Conservation (phyloP, 1,140 invertebrate genomes). For the Kradibia gibbosae region DNA sequence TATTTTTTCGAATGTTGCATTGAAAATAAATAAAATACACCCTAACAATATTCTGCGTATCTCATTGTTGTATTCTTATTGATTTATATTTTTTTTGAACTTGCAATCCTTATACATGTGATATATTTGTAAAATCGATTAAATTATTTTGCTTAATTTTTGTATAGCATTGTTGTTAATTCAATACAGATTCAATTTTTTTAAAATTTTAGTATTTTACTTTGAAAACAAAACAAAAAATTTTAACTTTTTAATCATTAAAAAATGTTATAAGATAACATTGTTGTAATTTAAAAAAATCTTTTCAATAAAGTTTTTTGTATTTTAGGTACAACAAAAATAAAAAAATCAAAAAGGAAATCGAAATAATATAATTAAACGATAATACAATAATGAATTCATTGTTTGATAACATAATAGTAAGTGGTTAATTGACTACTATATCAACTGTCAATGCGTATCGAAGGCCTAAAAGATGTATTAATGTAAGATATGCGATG, state of each 20-base stretch:
- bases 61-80: constrained; percentile 15
- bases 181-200: too few species aligned
- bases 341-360: constrained; percentile 12
- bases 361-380: background rate
- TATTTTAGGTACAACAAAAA: background rate
- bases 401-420: constrained; percentile 16
- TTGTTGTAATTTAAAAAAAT: background rate
- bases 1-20: constrained; percentile 37
- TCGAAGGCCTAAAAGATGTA: constrained; percentile 42
- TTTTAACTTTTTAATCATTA: too few species aligned
- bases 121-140: background rate
- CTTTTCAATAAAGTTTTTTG: background rate
- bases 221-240: too few species aligned
- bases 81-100: background rate
- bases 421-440: constrained; percentile 16
- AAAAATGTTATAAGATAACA: too few species aligned
- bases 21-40: constrained; percentile 27
- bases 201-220: too few species aligned
- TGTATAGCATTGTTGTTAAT: too few species aligned
- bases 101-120: background rate
- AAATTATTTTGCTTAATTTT: too few species aligned
- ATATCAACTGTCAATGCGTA: constrained; percentile 33
- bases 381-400: background rate
- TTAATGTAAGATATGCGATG: constrained; percentile 18
- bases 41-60: constrained; percentile 19